phyloP scores from a whole-genome alignment of 2,888 invertebrate genomes.

The Notodonta ziczac region DNA sequence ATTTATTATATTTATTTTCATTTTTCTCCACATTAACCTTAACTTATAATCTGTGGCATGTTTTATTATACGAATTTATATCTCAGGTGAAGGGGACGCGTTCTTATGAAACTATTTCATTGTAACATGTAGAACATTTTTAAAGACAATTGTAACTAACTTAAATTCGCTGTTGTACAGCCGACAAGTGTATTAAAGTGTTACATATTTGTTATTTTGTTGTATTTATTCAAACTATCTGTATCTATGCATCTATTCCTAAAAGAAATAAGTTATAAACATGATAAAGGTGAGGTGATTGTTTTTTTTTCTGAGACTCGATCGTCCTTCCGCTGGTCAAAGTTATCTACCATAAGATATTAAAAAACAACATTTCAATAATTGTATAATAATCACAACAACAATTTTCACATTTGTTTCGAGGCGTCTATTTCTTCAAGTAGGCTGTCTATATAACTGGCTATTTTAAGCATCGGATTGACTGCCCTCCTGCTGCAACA shows the following conservation, averaged over 20 bases:
- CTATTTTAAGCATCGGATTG: conserved; percentile 66
- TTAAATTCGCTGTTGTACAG: conserved; percentile 69
- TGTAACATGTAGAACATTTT: conserved; percentile 49
- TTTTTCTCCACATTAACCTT: neutral
- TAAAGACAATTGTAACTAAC: conserved; percentile 52
- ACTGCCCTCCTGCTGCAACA: conserved; percentile 44
- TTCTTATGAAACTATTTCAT: conserved; percentile 57
- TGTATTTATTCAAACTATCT: conserved; percentile 36
- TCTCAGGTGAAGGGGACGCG: conserved; percentile 53
- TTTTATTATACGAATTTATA: conserved; percentile 10
- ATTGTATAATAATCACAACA: conserved; percentile 23
- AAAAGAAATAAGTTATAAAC: too few relatives aligned
- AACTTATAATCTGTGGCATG: neutral
- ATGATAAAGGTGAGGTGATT: too few relatives aligned
- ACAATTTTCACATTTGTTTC: conserved; percentile 32
- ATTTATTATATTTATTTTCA: neutral
- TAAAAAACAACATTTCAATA: conserved; percentile 11
- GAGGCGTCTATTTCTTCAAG: conserved; percentile 57
- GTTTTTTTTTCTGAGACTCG: too few relatives aligned
- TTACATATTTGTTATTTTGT: conserved; percentile 65
- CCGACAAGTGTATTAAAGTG: conserved; percentile 73
- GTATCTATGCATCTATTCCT: too few relatives aligned
- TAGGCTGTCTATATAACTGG: conserved; percentile 61
- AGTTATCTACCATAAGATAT: neutral
- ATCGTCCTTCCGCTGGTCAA: too few relatives aligned